These are phyloP conservation scores for Bucco capensis DNA, from an alignment of 2,113 vertebrate species.

Conservation along the genomic window DNA sequence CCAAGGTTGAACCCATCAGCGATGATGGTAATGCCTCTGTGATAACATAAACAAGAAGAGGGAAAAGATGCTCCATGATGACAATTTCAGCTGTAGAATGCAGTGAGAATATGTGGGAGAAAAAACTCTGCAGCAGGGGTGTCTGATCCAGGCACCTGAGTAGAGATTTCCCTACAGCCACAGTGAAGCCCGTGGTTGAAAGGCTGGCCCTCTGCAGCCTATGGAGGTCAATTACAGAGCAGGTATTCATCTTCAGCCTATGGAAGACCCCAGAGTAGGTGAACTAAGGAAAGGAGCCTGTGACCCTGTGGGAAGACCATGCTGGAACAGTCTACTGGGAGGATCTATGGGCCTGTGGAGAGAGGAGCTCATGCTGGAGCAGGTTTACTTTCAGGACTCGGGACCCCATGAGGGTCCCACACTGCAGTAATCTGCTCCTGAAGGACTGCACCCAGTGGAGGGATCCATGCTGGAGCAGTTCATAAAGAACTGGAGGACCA, in stretches of 20 bases:
- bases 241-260: neutral
- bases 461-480: neutral
- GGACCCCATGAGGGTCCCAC: rapidly evolving
- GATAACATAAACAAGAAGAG: neutral
- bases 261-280: neutral
- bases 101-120: neutral
- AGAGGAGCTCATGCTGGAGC: neutral
- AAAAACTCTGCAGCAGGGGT: neutral
- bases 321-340: neutral
- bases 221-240: too few species aligned
- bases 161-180: rapidly evolving
- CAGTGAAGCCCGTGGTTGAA: neutral
- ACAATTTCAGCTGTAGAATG: neutral
- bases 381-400: neutral
- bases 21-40: neutral
- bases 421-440: neutral
- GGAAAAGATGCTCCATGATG: neutral
- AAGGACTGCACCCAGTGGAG: rapidly evolving
- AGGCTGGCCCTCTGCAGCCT: neutral
- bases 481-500: neutral
- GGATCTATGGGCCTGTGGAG: neutral
- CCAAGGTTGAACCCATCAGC: neutral
- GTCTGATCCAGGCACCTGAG: rapidly evolving
- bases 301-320: neutral
- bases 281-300: neutral